A percentile compares a stretch with the other conserved stretches of the same genome.
Conservation (phyloP, 2,888 invertebrate species). For the Lasioglossum marginatum region DNA sequence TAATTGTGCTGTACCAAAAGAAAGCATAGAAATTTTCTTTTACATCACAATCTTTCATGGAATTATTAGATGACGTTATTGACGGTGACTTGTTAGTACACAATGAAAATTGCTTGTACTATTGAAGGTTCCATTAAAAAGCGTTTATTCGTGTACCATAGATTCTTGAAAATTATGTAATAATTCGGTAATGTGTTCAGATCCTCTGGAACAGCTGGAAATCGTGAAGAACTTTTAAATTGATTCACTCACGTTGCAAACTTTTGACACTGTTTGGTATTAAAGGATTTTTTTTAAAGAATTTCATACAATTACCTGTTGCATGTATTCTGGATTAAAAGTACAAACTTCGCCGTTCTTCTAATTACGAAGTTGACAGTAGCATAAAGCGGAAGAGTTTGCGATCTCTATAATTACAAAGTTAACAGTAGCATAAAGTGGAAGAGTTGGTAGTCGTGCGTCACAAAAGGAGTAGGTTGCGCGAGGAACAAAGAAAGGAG, state of each 20-base stretch:
- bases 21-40: too few relatives aligned
- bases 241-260: background rate
- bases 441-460: background rate
- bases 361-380: background rate
- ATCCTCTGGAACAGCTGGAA: too few relatives aligned
- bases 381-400: background rate
- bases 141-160: too few relatives aligned
- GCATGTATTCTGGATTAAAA: background rate
- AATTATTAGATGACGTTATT: too few relatives aligned
- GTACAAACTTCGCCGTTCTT: background rate
- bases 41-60: too few relatives aligned
- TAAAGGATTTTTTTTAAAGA: background rate
- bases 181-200: too few relatives aligned
- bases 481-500: background rate
- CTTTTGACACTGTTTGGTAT: background rate
- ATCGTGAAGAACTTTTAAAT: background rate
- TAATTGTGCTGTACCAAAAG: too few relatives aligned
- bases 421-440: slow-evolving; percentile 5
- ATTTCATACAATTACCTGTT: background rate
- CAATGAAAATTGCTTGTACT: too few relatives aligned
- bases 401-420: slow-evolving; percentile 7
- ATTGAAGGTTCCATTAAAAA: too few relatives aligned
- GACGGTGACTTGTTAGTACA: too few relatives aligned
- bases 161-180: too few relatives aligned
- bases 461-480: background rate